Conservation (phyloP, 2,113 vertebrate species). For the Tetraodon nigroviridis region DNA sequence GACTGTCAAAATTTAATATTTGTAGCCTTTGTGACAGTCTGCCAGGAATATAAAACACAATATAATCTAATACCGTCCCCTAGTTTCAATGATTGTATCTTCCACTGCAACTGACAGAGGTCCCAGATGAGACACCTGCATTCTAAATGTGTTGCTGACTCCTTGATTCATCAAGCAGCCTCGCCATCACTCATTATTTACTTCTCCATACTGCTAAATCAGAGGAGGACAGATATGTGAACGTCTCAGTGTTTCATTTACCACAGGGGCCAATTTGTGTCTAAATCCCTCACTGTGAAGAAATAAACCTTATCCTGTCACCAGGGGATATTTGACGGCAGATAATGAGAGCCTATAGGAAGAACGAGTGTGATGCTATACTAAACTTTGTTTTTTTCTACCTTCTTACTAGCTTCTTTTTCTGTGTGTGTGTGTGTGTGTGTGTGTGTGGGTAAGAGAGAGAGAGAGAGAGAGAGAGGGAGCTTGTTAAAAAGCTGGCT, state of each 20-base stretch:
- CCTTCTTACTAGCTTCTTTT: slow-evolving; percentile 5
- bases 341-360: slow-evolving; percentile 46
- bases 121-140: too few relatives aligned
- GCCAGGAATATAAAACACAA: too few relatives aligned
- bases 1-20: too few relatives aligned
- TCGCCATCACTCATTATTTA: slow-evolving; percentile 5
- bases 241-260: slow-evolving; percentile 13
- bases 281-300: slow-evolving; percentile 7
- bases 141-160: neutral
- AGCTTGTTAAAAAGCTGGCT: slow-evolving; percentile 51
- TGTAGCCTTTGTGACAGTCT: too few relatives aligned
- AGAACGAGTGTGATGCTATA: slow-evolving; percentile 21
- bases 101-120: too few relatives aligned
- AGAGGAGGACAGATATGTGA: slow-evolving; percentile 1
- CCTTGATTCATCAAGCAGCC: neutral
- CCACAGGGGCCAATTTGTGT: slow-evolving; percentile 41
- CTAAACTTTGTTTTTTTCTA: slow-evolving; percentile 17
- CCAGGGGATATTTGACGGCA: slow-evolving; percentile 30
- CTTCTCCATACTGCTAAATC: neutral
- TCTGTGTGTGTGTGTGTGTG: slow-evolving; percentile 17
- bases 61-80: too few relatives aligned
- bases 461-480: too few relatives aligned
- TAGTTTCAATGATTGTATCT: too few relatives aligned
- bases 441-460: too few relatives aligned
- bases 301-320: slow-evolving; percentile 23